Percentiles rank a stretch among this genome's conserved stretches.
phyloP scores from a whole-genome alignment of 2,113 vertebrate species.

The Centropus unirufus region DNA sequence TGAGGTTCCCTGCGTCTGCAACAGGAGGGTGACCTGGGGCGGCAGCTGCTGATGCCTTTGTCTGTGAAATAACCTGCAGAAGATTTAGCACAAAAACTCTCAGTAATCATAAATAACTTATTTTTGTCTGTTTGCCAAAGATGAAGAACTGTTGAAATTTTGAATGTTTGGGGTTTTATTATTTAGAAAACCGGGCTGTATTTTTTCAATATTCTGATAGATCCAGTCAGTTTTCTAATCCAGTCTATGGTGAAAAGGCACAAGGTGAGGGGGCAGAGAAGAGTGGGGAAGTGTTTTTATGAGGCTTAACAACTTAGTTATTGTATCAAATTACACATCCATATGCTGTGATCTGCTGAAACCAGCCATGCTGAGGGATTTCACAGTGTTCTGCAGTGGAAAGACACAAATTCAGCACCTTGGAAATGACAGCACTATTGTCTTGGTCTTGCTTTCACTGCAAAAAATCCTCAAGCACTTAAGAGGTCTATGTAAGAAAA shows the following conservation, averaged over 20 bases:
- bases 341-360: background rate
- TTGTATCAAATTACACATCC: background rate
- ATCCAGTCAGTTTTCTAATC: background rate
- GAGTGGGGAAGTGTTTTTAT: background rate
- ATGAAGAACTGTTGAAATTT: background rate
- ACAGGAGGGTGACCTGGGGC: background rate
- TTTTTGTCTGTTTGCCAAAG: background rate
- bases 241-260: background rate
- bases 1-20: background rate
- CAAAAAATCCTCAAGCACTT: background rate
- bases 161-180: background rate
- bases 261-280: background rate
- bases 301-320: background rate
- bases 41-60: background rate
- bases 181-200: background rate
- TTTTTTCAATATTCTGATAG: background rate
- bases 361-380: fast-evolving
- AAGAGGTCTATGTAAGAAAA: background rate
- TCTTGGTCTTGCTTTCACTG: background rate
- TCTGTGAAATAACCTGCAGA: background rate
- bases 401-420: background rate
- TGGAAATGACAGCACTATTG: background rate
- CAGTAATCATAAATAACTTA: fast-evolving
- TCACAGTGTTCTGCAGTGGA: background rate
- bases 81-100: background rate